Conservation (phyloP, 2,113 vertebrate species). For the Salminus brasiliensis region DNA sequence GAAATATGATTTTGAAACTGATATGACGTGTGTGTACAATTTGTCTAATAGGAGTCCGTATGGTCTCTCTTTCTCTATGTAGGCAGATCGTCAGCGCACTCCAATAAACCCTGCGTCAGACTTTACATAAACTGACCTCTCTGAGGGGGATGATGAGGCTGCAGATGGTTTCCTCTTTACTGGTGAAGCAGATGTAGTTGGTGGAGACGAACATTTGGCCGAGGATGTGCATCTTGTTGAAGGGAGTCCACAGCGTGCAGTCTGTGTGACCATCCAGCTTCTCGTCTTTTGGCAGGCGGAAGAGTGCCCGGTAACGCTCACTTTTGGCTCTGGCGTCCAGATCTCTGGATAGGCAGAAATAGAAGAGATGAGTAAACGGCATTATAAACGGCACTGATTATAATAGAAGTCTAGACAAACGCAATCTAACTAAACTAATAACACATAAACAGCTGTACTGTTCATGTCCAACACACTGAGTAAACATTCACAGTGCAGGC, state of each 20-base stretch:
- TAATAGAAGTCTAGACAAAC: too few relatives aligned
- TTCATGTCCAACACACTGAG: too few relatives aligned
- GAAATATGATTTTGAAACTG: too few relatives aligned
- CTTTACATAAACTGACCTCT: constrained; percentile 75
- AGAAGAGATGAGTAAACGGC: background rate
- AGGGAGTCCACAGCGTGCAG: constrained; percentile 97
- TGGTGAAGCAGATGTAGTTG: constrained; percentile 98
- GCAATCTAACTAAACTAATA: too few relatives aligned
- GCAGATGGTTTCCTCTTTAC: constrained; percentile 93
- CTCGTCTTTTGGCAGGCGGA: constrained; percentile 95
- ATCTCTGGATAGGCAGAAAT: constrained; percentile 75
- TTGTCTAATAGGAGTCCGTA: too few relatives aligned
- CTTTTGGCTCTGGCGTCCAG: constrained; percentile 97
- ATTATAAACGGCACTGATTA: too few relatives aligned
- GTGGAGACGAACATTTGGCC: constrained; percentile 99
- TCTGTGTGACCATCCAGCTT: constrained; percentile 96
- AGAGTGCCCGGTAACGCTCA: constrained; percentile 89
- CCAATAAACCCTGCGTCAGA: background rate
- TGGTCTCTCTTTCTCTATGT: too few relatives aligned
- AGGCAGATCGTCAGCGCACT: too few relatives aligned
- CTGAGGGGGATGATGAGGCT: constrained; percentile 97
- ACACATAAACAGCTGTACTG: too few relatives aligned
- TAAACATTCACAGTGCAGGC: too few relatives aligned
- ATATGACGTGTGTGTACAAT: too few relatives aligned
- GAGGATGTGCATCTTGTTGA: constrained; percentile 97